Percentiles rank a stretch among this genome's conserved stretches.
Conservation (phyloP, 2,113 vertebrate species). For the Boleophthalmus pectinirostris region DNA sequence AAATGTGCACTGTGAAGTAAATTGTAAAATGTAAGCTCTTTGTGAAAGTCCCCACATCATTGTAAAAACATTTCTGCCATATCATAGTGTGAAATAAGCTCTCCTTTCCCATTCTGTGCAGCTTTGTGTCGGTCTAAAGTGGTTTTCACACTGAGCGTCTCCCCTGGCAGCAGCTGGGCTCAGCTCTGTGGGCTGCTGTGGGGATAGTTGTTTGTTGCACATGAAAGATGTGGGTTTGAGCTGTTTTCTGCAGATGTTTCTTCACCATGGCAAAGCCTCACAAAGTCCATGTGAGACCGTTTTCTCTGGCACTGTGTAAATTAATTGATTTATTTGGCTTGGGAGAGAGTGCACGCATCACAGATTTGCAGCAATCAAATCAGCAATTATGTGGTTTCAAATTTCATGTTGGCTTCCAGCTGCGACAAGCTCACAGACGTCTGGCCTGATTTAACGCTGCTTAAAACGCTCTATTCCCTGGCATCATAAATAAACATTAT, state of each 20-base stretch:
- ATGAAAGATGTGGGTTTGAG: conserved; percentile 54
- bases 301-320: conserved; percentile 59
- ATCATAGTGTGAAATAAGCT: conserved; percentile 47
- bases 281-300: conserved; percentile 34
- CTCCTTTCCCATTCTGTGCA: conserved; percentile 39
- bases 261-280: conserved; percentile 53
- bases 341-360: conserved; percentile 54
- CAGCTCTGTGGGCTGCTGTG: conserved; percentile 54
- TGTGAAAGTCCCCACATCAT: not conserved
- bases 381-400: conserved; percentile 62
- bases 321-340: conserved; percentile 62
- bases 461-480: conserved; percentile 33
- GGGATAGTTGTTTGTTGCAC: conserved; percentile 60
- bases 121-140: conserved; percentile 48
- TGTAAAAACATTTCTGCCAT: conserved; percentile 18
- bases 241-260: conserved; percentile 64
- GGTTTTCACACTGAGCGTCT: conserved; percentile 57
- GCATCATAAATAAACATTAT: conserved; percentile 28
- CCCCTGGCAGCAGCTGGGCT: conserved; percentile 45
- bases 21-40: not conserved
- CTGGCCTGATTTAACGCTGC: conserved; percentile 44
- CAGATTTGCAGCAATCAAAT: conserved; percentile 64
- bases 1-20: not conserved
- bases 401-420: conserved; percentile 61
- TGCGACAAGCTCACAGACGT: conserved; percentile 55